Conservation (phyloP, 2,113 vertebrate species). For the Microcebus lehilahytsara region DNA sequence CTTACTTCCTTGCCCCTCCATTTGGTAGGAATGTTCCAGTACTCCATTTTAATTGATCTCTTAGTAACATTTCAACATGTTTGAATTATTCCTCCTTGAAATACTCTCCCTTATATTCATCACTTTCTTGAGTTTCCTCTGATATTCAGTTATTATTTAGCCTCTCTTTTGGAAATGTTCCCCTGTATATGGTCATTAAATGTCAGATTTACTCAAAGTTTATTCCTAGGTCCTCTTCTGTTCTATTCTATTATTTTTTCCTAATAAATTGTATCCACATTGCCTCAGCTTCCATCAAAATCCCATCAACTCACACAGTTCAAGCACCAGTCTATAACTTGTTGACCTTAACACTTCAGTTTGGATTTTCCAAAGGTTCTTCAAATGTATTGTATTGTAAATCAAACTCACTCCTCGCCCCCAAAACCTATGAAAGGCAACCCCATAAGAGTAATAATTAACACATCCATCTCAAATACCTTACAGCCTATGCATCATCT, state of each 20-base stretch:
- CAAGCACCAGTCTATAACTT: background rate
- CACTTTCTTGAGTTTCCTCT: background rate
- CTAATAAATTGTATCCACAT: background rate
- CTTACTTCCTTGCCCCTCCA: background rate
- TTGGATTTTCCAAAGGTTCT: background rate
- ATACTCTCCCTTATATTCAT: background rate
- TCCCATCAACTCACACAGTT: background rate
- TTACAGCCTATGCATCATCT: background rate
- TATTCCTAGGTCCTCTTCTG: background rate
- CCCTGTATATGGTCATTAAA: background rate
- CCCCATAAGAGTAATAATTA: background rate
- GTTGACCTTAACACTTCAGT: background rate
- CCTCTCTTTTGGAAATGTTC: background rate
- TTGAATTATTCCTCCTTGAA: background rate
- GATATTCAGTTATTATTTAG: background rate
- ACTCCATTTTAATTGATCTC: background rate
- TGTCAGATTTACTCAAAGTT: background rate
- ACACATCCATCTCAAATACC: background rate
- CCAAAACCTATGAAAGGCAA: background rate
- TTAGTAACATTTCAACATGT: background rate
- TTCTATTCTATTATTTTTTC: background rate
- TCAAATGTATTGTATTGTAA: background rate
- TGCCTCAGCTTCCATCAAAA: background rate
- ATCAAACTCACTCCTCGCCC: background rate
- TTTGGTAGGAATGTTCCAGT: background rate